Percentiles rank a stretch among this genome's conserved stretches.
Conservation (phyloP, 2,113 vertebrate genomes). For the Gopherus evgoodei region DNA sequence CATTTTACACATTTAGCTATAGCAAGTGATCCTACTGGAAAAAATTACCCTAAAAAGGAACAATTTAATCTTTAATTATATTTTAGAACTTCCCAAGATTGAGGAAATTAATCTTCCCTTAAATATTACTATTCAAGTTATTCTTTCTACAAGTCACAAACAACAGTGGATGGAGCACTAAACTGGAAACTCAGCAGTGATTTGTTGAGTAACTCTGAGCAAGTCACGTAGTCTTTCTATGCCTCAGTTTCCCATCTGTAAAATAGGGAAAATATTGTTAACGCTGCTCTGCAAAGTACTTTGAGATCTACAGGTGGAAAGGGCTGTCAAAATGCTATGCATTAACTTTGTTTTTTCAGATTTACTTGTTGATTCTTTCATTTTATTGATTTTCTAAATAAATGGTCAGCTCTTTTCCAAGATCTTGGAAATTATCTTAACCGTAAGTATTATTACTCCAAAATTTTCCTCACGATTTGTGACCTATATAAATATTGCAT, state of each 20-base stretch:
- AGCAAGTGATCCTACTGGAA: neutral
- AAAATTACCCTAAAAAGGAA: neutral
- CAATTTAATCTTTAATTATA: neutral
- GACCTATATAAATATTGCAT: neutral
- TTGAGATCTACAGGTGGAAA: neutral
- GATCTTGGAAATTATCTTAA: neutral
- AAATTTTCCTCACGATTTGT: neutral
- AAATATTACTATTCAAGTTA: neutral
- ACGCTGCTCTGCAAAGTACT: neutral
- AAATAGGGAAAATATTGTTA: neutral
- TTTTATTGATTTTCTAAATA: neutral
- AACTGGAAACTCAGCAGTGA: neutral
- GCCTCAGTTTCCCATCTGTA: neutral
- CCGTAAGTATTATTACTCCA: neutral
- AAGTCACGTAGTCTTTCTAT: neutral
- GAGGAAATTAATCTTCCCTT: neutral
- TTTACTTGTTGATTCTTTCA: neutral
- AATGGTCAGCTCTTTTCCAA: neutral
- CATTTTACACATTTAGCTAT: neutral
- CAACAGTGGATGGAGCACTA: neutral
- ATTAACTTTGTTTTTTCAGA: neutral
- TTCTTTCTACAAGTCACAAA: neutral
- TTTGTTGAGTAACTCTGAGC: neutral
- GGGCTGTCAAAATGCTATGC: neutral
- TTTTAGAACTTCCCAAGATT: neutral